Conservation (phyloP, 30 jellyfish, hydroid and myxozoan species). For the Pseudorhiza aurosa region DNA sequence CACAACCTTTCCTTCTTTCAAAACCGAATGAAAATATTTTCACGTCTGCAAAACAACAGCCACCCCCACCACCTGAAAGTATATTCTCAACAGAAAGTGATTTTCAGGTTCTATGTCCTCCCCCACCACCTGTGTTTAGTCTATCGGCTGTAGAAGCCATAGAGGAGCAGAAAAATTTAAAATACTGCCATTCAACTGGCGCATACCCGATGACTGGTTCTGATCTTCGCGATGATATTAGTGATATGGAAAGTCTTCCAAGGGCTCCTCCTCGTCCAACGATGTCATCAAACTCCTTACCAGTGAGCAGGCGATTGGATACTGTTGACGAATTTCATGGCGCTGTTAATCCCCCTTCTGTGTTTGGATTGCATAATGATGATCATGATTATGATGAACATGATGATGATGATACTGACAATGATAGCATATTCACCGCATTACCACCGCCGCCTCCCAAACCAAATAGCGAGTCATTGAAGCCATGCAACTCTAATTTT, state of each 20-base stretch:
- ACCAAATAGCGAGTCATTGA: slow-evolving; percentile 3
- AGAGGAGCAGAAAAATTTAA: not conserved
- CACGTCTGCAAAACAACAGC: not conserved
- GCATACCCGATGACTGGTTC: not conserved
- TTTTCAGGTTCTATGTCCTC: slow-evolving; percentile 56
- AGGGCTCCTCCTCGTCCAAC: slow-evolving; percentile 94
- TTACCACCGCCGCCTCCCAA: slow-evolving; percentile 98
- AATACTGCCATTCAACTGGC: not conserved
- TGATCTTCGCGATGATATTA: slow-evolving; percentile 50
- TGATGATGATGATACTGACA: slow-evolving; percentile 73
- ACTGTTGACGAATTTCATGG: not conserved
- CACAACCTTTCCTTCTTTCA: slow-evolving; percentile 6
- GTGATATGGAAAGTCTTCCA: slow-evolving; percentile 91
- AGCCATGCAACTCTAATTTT: not conserved
- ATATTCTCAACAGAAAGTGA: slow-evolving; percentile 64
- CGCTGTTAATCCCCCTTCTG: slow-evolving; percentile 31
- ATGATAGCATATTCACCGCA: slow-evolving; percentile 86
- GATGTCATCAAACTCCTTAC: slow-evolving; percentile 12
- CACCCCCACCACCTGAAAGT: slow-evolving; percentile 50
- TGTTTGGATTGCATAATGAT: slow-evolving; percentile 11
- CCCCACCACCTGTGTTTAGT: slow-evolving; percentile 62
- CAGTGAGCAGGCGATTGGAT: slow-evolving; percentile 4
- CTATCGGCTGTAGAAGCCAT: not conserved
- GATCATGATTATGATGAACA: slow-evolving; percentile 32
- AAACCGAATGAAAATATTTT: not conserved